Percentiles rank a stretch among this genome's conserved stretches.
Evolutionary conservation across 2,888 invertebrate species (phyloP).

Genomic region (Pollenia griseotomentosa): DNA sequence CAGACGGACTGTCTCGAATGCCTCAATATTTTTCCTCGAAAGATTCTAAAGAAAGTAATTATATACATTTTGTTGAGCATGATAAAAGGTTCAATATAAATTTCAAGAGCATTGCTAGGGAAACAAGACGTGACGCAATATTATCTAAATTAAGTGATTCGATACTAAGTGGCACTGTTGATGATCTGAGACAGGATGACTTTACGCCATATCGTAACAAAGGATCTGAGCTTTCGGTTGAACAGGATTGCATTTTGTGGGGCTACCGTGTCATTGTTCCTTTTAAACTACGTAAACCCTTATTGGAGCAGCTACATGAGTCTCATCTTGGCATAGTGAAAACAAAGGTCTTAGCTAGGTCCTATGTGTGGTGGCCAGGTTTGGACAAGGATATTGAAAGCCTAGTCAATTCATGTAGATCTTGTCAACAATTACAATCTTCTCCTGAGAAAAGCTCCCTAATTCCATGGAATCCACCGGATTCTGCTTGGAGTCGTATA

Average conservation of each 20-base stretch:
- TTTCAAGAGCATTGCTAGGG: conserved; percentile 39
- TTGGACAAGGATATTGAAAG: too few species aligned
- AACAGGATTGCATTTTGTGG: conserved; percentile 19
- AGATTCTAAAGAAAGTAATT: too few species aligned
- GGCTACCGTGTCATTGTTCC: conserved; percentile 53
- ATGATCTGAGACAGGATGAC: conserved; percentile 30
- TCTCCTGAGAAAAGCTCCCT: too few species aligned
- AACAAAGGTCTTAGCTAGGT: neutral
- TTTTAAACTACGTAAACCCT: conserved; percentile 26
- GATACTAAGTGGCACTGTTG: conserved; percentile 51
- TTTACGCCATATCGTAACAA: conserved; percentile 26
- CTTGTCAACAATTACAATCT: too few species aligned
- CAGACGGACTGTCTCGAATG: too few species aligned
- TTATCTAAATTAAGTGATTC: conserved; percentile 57
- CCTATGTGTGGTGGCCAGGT: too few species aligned
- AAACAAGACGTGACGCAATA: conserved; percentile 45
- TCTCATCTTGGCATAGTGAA: conserved; percentile 49
- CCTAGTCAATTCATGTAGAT: too few species aligned
- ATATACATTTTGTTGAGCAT: too few species aligned
- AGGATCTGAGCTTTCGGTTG: conserved; percentile 52
- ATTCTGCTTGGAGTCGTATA: too few species aligned
- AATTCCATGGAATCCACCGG: too few species aligned
- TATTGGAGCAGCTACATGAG: conserved; percentile 55
- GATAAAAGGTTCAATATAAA: neutral
- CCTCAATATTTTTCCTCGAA: too few species aligned